Base-by-base conservation (phyloP, 2,888 invertebrate species). In the Dasypogon diadema region DNA sequence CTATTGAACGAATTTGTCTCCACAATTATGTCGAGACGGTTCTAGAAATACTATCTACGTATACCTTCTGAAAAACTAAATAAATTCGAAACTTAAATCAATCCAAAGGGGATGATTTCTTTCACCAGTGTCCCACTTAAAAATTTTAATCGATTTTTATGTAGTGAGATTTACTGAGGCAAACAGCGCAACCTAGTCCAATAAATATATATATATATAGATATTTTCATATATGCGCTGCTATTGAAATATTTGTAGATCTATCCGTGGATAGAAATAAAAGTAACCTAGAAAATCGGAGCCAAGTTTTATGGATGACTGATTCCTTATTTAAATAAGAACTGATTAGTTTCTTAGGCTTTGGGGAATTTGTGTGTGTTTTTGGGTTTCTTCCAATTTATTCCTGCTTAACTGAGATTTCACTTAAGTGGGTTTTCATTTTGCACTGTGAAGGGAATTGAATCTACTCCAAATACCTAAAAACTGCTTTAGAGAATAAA, bases 281-380 rank as follows among this genome's bases (percentile, higher is more conserved):
- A 58, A 58, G 14, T 30, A 58, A 26, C 26, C 58, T 12, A 58
- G 58, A 58, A 58, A 58, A 58, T 58, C 30, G 58, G 58, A 58
- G 58, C 58, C 58, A 58, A 58, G 58, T 58, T 58, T 58, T 58
- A 58, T 58, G 58, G 58, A 58, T 58, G 58, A 30, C 58, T 58
- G 30, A 58, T 58, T 16, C 58, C 58, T 58, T 58, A 58, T 58
- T 58, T 58, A 58, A 58, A 58, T 58, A 58, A 58, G 58, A 58
- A 58, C 58, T 58, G 58, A 58, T 58, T 58, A 58, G 58, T 58
- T 58, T 58, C 58, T 58, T 58, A 30, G 58, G 58, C 58, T 14
- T 24, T 30, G 8, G 58, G 58, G 26, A 14, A 58, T 26, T 26
- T 26, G 56, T 58, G 30, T 24, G 21, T 24, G 10, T 12, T 55